Conservation (phyloP, 2,113 vertebrate genomes). For the Hyaena hyaena region DNA sequence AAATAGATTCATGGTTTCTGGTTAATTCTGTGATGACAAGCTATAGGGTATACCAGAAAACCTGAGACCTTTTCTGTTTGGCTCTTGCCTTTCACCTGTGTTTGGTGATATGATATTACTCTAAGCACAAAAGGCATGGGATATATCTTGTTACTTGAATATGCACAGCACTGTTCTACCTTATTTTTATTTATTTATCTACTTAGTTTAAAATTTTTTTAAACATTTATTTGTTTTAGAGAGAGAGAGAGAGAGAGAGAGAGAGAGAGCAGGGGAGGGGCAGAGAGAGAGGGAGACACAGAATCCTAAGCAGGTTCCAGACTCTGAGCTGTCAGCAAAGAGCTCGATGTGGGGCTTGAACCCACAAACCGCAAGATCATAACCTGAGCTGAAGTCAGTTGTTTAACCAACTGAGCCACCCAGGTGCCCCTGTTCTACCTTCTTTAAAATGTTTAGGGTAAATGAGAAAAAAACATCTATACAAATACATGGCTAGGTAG, state of each 20-base stretch:
- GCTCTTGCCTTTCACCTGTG: not conserved
- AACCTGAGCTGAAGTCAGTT: no score
- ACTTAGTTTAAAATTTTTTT: no score
- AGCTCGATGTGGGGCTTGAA: no score
- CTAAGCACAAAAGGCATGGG: not conserved
- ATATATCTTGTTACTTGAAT: conserved; percentile 48
- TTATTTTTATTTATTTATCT: not conserved
- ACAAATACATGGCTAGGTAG: conserved; percentile 68
- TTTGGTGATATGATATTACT: not conserved
- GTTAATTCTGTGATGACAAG: not conserved
- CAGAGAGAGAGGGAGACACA: no score
- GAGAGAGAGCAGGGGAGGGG: no score
- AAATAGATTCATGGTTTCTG: not conserved
- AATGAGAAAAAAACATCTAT: conserved; percentile 78
- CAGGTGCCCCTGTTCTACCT: conserved; percentile 16
- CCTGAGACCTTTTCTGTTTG: not conserved
- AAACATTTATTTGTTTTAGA: no score
- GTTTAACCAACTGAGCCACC: no score
- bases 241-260: no score
- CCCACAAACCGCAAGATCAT: no score
- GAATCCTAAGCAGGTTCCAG: no score
- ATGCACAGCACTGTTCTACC: conserved; percentile 48
- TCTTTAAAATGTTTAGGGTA: conserved; percentile 62
- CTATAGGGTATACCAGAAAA: conserved; percentile 48
- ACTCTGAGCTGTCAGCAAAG: no score